Conservation (phyloP, 2,113 vertebrate species). For the Dromas ardeola region DNA sequence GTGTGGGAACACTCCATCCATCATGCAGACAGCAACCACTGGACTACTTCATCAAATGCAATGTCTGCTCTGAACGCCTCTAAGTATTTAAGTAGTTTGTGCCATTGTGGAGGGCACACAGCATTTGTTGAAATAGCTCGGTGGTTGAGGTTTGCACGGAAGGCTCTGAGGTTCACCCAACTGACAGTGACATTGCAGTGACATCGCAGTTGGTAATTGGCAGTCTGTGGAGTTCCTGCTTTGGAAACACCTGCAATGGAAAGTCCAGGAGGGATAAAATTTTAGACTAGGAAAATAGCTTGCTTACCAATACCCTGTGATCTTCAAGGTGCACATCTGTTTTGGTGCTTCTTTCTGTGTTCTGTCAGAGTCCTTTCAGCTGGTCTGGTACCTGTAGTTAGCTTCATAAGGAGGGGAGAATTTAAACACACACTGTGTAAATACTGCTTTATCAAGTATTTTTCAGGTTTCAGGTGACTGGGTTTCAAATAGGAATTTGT, state of each 20-base stretch:
- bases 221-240: neutral
- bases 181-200: neutral
- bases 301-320: neutral
- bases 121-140: neutral
- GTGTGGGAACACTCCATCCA: rapidly evolving
- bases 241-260: neutral
- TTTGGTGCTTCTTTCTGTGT: neutral
- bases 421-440: neutral
- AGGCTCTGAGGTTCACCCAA: neutral
- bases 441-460: neutral
- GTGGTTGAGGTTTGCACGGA: neutral
- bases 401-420: neutral
- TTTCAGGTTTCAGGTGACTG: neutral
- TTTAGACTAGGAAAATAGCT: neutral
- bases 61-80: neutral
- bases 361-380: neutral
- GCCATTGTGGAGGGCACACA: too few relatives aligned
- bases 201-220: neutral
- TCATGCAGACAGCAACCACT: neutral
- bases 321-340: neutral
- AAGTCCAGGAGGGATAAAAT: neutral
- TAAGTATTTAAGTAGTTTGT: neutral
- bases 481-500: neutral
- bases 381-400: neutral
- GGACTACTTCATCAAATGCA: neutral